Base-by-base conservation (phyloP, 2,888 invertebrate genomes). In the Meghimatium bilineatum region DNA sequence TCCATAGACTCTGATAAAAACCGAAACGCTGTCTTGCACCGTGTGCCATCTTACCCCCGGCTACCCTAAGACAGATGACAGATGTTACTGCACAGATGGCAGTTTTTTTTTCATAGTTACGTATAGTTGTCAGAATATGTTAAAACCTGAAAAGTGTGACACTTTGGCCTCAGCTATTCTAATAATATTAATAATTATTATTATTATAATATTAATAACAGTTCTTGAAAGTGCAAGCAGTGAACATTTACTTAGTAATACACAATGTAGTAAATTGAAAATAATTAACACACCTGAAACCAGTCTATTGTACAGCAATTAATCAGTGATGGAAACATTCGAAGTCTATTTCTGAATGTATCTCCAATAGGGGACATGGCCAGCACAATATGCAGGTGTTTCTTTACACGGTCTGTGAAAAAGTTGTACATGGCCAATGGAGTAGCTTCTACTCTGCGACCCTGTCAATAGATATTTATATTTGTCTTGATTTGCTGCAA, bases 231-330 rank as follows among this genome's bases (percentile, higher is more conserved):
- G 1, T 63, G 60, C 60, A 63, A 2, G n/a, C n/a, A 2, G 3
- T 63, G 60, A 63, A 63, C n/a, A n/a, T 23, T 63, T n/a, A 26
- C 6, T 94, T 93, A 82, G 94, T 94, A 82, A n/a, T n/a, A n/a
- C n/a, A 72, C 26, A 38, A 72, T 44, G 14, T 5, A 26, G 32
- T 29, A 29, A 44, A 2, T n/a, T 12, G 2, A 5, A 5, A 52
- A 63, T 74, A 66, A 56, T 14, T 8, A 12, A 3, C 77, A 88
- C 32, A 95, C 95, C 92, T 93, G 93, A 90, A 94, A 94, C 94
- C 94, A 94, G 88, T 94, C 94, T 81, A 94, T 94, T 82, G 94
- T 94, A 87, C 94, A 94, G 88, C 94, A 94, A 90, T 94, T 94
- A 88, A 94, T 94, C 79, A 94, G 92, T 2, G 94, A 93, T 0